phyloP scores from a whole-genome alignment of 2,888 invertebrate species.

The Ectropis crepuscularia region DNA sequence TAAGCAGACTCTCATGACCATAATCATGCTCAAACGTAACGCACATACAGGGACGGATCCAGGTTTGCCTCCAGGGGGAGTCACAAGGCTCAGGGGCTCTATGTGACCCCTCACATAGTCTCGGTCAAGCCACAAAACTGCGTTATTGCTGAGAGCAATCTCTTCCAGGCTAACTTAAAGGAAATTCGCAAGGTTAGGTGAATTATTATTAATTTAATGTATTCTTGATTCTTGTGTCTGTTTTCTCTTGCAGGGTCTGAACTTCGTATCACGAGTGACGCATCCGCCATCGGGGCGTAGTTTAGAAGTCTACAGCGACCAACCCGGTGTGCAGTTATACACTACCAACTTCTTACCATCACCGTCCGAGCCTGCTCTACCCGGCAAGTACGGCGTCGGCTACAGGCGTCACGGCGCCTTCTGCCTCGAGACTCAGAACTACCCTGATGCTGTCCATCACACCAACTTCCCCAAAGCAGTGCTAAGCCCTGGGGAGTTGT shows the following conservation, averaged over 20 bases:
- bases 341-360: conserved; percentile 90
- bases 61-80: no score
- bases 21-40: no score
- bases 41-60: no score
- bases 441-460: conserved; percentile 95
- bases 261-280: conserved; percentile 78
- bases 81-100: no score
- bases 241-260: conserved; percentile 56
- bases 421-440: conserved; percentile 96
- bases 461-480: conserved; percentile 89
- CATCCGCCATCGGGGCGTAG: conserved; percentile 89
- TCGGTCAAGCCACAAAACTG: no score
- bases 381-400: conserved; percentile 68
- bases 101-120: no score
- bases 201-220: no score
- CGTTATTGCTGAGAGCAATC: no score
- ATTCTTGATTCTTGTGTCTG: no score
- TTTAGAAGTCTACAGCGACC: conserved; percentile 92
- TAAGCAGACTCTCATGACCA: no score
- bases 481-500: conserved; percentile 88
- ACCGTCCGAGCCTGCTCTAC: conserved; percentile 61
- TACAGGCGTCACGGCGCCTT: conserved; percentile 92
- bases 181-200: no score
- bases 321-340: conserved; percentile 96
- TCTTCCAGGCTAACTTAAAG: no score